Evolutionary conservation across 92 coral and sea anemone genomes (phyloP).

Genomic region (Desmophyllum pertusum): DNA sequence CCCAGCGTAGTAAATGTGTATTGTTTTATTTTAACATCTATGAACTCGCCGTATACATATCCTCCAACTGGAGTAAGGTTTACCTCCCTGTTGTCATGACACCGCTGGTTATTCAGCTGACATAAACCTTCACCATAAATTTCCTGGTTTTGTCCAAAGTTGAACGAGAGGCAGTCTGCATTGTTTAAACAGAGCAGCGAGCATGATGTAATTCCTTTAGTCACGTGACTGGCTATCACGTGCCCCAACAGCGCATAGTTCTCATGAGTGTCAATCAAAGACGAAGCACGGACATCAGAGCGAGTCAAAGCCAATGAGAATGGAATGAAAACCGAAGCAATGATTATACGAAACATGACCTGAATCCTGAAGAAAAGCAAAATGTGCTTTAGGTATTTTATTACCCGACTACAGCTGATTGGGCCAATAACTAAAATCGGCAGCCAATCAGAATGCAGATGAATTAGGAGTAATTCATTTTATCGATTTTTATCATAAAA

Average conservation of each 20-base stretch:
- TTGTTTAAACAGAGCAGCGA: slow-evolving; percentile 40
- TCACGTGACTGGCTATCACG: slow-evolving; percentile 37
- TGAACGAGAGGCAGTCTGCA: slow-evolving; percentile 35
- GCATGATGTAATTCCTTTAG: slow-evolving; percentile 37
- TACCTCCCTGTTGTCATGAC: neutral
- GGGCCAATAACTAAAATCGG: too few species aligned
- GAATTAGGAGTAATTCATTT: too few species aligned
- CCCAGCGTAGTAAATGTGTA: slow-evolving; percentile 64
- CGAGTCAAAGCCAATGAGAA: slow-evolving; percentile 23
- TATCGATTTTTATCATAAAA: too few species aligned
- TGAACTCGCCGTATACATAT: slow-evolving; percentile 27
- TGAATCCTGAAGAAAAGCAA: neutral
- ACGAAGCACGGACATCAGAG: slow-evolving; percentile 24
- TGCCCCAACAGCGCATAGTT: slow-evolving; percentile 49
- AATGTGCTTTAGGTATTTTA: neutral
- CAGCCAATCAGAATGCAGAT: too few species aligned
- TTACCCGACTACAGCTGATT: too few species aligned
- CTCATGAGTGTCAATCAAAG: slow-evolving; percentile 38
- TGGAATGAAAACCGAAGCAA: neutral
- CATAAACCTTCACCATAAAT: slow-evolving; percentile 19
- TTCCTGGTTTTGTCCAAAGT: slow-evolving; percentile 8
- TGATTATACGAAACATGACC: neutral
- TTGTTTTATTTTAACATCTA: slow-evolving; percentile 1
- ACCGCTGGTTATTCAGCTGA: slow-evolving; percentile 32
- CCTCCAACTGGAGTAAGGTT: neutral